Evolutionary conservation across 2,113 vertebrate genomes (phyloP).

Genomic region (Marcusenius ussheri): DNA sequence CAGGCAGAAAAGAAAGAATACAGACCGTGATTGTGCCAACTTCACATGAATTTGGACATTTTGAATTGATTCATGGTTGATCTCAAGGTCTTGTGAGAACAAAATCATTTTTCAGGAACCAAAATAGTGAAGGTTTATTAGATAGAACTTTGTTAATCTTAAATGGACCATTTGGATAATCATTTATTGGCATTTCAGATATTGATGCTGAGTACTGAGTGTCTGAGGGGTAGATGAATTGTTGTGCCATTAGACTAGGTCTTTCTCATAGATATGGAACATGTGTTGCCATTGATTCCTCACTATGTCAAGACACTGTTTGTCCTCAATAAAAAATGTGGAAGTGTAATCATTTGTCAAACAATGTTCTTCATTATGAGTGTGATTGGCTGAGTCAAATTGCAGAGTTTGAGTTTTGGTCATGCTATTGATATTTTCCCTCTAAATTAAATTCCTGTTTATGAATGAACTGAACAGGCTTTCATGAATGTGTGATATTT

Average conservation of each 20-base stretch:
- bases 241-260: background rate
- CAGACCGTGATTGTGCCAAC: background rate
- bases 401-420: background rate
- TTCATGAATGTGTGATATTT: background rate
- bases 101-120: background rate
- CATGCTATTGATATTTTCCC: background rate
- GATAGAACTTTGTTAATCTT: background rate
- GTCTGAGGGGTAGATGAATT: too few species aligned
- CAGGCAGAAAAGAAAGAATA: background rate
- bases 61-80: background rate
- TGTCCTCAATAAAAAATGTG: background rate
- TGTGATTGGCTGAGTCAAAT: background rate
- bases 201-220: background rate
- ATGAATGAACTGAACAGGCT: background rate
- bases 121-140: background rate
- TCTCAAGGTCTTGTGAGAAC: background rate
- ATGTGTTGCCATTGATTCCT: too few species aligned
- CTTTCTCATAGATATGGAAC: background rate
- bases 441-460: background rate
- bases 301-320: background rate
- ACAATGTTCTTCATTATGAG: background rate
- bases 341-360: background rate
- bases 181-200: background rate
- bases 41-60: background rate
- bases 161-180: conserved; percentile 21